Conservation (phyloP, 1,140 invertebrate genomes). For the Drosophila sechellia region DNA sequence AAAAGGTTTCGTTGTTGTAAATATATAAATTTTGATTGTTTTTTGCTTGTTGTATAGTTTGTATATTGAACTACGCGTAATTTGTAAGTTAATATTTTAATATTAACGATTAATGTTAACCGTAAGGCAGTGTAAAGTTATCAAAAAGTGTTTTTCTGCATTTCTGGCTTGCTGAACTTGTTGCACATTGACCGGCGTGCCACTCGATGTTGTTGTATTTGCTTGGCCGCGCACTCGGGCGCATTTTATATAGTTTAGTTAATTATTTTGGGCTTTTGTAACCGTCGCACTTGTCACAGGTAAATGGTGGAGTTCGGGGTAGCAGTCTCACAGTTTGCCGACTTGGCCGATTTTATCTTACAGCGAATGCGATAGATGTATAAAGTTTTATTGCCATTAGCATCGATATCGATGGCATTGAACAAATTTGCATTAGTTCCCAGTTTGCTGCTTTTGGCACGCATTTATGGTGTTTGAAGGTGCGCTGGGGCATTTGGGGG, state of each 20-base stretch:
- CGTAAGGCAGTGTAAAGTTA: slow-evolving; percentile 80
- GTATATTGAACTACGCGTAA: slow-evolving; percentile 50
- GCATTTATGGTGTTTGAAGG: slow-evolving; percentile 81
- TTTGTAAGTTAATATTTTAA: slow-evolving; percentile 20
- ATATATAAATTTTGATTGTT: slow-evolving; percentile 53
- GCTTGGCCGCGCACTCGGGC: slow-evolving; percentile 35
- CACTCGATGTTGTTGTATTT: slow-evolving; percentile 42
- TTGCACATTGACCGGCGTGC: slow-evolving; percentile 37
- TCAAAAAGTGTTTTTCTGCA: slow-evolving; percentile 58
- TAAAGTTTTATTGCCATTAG: slow-evolving; percentile 79
- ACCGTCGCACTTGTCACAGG: slow-evolving; percentile 28
- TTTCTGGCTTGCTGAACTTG: slow-evolving; percentile 44
- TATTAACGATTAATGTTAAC: slow-evolving; percentile 29
- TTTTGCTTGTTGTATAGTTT: slow-evolving; percentile 32
- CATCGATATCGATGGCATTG: slow-evolving; percentile 73
- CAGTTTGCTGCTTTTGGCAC: slow-evolving; percentile 81
- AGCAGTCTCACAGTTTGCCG: slow-evolving; percentile 17
- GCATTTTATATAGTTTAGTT: slow-evolving; percentile 22
- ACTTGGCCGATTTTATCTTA: slow-evolving; percentile 68
- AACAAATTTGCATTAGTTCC: slow-evolving; percentile 81
- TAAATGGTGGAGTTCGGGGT: slow-evolving; percentile 1
- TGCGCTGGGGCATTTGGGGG: slow-evolving; percentile 68
- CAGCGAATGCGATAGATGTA: slow-evolving; percentile 83
- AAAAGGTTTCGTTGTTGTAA: slow-evolving; percentile 29
- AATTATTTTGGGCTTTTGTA: background rate